Evolutionary conservation across 2,113 vertebrate genomes (phyloP), one percentile per base, ranked within the genome.

Genomic region (Collichthys lucidus): DNA sequence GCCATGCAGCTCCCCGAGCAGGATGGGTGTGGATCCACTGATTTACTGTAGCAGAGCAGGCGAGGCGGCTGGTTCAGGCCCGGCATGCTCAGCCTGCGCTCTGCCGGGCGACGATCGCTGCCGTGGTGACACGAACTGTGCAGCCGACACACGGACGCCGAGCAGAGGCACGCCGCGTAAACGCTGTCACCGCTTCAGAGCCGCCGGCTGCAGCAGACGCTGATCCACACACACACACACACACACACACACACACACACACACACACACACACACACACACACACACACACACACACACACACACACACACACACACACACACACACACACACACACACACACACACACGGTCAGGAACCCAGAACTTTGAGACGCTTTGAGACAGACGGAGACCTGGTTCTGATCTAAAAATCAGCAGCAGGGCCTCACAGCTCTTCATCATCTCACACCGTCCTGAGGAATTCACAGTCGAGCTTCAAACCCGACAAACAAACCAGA

Each of bases 21-120:
- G 91, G 92, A 94, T 94, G 93, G 92, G 93, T 80, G 93, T 91
- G 93, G 88, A 90, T 73, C 52, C 82, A 47, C 89, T 90, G 91
- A 93, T 92, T 93, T 93, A 94, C 91, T 82, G 67, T 44, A 42
- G 77, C 74, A 6, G 61, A 80, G 77, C 74, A 75, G 65, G 49
- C 53, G 0, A 57, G 87, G 74, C 77, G 67, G 15, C 85, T 80
- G 83, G 80, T 83, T 87, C 74, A 80, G 16, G 16, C 52, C 40
- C 7, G 88, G 86, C 68, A 86, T 86, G 87, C 57, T 55, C 90
- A 82, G 88, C 84, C 59, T 61, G 64, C 66, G 75, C 80, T 49
- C 81, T 90, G 80, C 40, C 16, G 42, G 57, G 89, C 86, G 91
- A 89, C 87, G 90, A 90, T 82, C 90, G 91, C 82, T 88, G 35